Conservation (phyloP, 2,888 invertebrate genomes). For the Arrhopalites spinosus region DNA sequence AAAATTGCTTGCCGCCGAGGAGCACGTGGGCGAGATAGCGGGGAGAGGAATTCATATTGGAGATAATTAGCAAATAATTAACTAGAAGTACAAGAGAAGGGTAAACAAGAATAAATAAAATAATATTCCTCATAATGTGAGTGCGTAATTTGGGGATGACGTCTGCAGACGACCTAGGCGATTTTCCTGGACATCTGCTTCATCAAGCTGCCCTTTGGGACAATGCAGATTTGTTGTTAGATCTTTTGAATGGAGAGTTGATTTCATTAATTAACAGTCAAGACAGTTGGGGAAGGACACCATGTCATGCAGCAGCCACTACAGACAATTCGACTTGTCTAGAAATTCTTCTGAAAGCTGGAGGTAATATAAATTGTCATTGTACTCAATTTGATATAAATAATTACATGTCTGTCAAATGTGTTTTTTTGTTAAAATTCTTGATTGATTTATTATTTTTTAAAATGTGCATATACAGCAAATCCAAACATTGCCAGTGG, state of each 20-base stretch:
- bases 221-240: conserved; percentile 81
- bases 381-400: neutral
- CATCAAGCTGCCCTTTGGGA: conserved; percentile 82
- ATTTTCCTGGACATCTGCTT: neutral
- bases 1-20: too few species aligned
- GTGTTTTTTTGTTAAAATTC: neutral
- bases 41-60: too few species aligned
- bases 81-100: too few species aligned
- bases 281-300: conserved; percentile 75
- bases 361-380: conserved; percentile 60
- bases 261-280: conserved; percentile 69
- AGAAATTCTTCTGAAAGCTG: conserved; percentile 71
- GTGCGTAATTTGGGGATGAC: too few species aligned
- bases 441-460: conserved; percentile 2
- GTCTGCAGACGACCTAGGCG: too few species aligned
- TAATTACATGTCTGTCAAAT: neutral
- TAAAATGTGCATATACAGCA: conserved; percentile 60
- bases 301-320: conserved; percentile 81
- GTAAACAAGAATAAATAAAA: too few species aligned
- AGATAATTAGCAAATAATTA: too few species aligned
- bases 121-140: too few species aligned
- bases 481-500: conserved; percentile 72
- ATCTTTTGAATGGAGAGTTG: conserved; percentile 73
- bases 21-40: too few species aligned
- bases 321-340: conserved; percentile 77